phyloP scores from a whole-genome alignment of 1,140 invertebrate species.

The Copidosoma floridanum region DNA sequence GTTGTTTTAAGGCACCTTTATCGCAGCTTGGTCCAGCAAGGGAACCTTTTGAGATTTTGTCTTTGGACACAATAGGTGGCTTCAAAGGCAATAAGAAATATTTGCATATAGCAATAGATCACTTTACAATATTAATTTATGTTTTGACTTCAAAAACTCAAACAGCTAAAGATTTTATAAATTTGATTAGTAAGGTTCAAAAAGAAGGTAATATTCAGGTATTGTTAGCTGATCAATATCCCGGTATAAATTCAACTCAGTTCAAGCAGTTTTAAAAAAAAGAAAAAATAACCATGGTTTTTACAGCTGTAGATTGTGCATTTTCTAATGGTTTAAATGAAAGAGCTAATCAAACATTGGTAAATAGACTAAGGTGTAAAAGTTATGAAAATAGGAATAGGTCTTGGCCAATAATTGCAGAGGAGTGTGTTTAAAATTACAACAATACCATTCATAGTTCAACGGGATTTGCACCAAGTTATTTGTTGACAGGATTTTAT shows the following conservation, averaged over 20 bases:
- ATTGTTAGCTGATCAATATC: slow-evolving; percentile 1
- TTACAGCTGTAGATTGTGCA: not conserved
- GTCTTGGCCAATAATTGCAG: not conserved
- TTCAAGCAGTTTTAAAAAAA: not conserved
- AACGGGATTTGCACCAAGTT: not conserved
- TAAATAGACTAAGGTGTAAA: not conserved
- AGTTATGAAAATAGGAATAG: not conserved
- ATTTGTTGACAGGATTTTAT: not conserved
- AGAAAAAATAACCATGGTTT: not conserved
- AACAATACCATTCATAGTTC: no score
- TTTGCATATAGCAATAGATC: no score
- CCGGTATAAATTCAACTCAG: not conserved
- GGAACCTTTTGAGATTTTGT: slow-evolving; percentile 44
- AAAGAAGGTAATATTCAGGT: not conserved
- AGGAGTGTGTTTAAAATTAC: not conserved
- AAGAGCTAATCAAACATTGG: no score
- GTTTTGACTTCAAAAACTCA: not conserved
- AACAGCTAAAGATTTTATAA: not conserved
- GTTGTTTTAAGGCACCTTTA: slow-evolving; percentile 26
- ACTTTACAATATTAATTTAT: no score
- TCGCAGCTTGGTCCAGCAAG: slow-evolving; percentile 31
- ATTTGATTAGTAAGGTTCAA: not conserved
- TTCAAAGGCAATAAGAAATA: no score
- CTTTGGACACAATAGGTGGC: slow-evolving; percentile 43
- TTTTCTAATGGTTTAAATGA: no score